Conservation (phyloP, 2,888 invertebrate species). For the Aspidiotus destructor region DNA sequence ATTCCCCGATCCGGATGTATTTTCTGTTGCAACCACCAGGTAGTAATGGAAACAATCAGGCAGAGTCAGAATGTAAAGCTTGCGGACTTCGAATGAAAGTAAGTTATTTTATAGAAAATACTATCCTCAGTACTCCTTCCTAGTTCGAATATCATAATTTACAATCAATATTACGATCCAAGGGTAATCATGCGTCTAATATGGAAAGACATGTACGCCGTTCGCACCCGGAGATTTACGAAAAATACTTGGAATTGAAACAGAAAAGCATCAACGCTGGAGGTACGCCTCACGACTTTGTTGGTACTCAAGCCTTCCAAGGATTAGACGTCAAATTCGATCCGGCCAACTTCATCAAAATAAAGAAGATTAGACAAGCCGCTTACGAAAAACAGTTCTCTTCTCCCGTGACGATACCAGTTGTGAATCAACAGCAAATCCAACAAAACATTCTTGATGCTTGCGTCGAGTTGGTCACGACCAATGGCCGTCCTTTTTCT, state of each 20-base stretch:
- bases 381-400: background rate
- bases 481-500: conserved; percentile 16
- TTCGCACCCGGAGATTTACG: conserved; percentile 15
- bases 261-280: conserved; percentile 11
- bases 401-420: background rate
- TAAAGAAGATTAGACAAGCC: background rate
- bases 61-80: conserved; percentile 15
- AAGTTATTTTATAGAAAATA: background rate
- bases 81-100: conserved; percentile 18
- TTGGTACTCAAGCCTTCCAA: background rate
- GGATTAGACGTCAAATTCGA: background rate
- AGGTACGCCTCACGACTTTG: background rate
- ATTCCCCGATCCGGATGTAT: conserved; percentile 18
- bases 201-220: conserved; percentile 19
- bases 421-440: background rate
- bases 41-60: conserved; percentile 7
- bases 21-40: conserved; percentile 11
- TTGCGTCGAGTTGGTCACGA: conserved; percentile 13
- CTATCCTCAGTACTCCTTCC: background rate
- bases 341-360: background rate
- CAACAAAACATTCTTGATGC: conserved; percentile 17
- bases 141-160: too few species aligned
- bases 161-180: background rate
- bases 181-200: conserved; percentile 16
- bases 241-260: conserved; percentile 19